Percentiles rank a stretch among this genome's conserved stretches.
phyloP scores from a whole-genome alignment of 2,113 vertebrate genomes.

The Rattus norvegicus region DNA sequence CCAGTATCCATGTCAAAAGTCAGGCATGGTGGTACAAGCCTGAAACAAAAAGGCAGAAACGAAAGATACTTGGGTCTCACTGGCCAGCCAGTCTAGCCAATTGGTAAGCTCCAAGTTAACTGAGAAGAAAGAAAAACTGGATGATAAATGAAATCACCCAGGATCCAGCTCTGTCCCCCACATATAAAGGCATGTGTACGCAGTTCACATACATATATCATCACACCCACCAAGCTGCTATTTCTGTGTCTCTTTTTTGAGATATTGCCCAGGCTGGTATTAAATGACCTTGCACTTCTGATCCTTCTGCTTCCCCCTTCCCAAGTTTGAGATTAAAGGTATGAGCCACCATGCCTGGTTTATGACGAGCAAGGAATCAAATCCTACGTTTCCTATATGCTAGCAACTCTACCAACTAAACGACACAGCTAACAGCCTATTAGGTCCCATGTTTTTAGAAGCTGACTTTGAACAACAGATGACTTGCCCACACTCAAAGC shows the following conservation, averaged over 20 bases:
- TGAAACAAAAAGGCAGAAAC: neutral
- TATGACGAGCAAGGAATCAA: neutral
- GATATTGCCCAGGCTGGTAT: neutral
- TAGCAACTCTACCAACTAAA: neutral
- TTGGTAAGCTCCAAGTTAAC: neutral
- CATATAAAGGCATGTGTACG: neutral
- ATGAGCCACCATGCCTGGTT: neutral
- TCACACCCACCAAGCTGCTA: neutral
- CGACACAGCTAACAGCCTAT: neutral
- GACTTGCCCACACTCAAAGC: conserved; percentile 62
- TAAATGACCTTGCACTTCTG: neutral
- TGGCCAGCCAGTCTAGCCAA: neutral
- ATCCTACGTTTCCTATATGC: neutral
- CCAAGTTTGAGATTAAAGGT: neutral
- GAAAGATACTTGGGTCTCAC: neutral
- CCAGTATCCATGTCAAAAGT: neutral
- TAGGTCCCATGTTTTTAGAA: conserved; percentile 67
- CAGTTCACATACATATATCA: neutral
- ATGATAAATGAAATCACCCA: neutral
- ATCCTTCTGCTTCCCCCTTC: neutral
- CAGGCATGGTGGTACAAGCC: neutral
- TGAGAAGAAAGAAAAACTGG: neutral
- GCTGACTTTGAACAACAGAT: conserved; percentile 75
- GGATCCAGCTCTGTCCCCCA: neutral
- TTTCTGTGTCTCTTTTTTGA: neutral